These are phyloP conservation scores for Zalophus californianus DNA, from an alignment of 2,797 vertebrate genomes.

Conservation along the genomic window DNA sequence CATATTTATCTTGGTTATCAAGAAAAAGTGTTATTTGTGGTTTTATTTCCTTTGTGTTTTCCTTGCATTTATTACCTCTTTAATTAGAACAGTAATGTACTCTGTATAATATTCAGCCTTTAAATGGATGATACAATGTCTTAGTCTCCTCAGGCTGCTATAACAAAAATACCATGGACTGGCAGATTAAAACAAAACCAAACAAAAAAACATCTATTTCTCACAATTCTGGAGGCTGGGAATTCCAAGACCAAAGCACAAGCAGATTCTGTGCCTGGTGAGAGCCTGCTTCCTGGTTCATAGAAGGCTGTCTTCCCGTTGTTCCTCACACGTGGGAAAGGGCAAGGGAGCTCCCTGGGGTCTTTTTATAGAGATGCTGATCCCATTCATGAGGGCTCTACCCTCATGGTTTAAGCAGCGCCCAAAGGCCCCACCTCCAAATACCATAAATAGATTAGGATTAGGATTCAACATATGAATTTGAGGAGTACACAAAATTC, in stretches of 20 bases:
- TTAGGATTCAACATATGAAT: neutral
- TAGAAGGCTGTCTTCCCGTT: neutral
- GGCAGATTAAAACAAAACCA: neutral
- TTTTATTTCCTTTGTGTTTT: constrained; percentile 31
- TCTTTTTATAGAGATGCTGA: neutral
- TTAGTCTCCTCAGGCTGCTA: neutral
- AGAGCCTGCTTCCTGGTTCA: neutral
- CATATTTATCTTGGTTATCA: neutral
- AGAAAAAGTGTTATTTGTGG: neutral
- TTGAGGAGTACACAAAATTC: neutral
- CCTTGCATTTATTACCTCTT: neutral
- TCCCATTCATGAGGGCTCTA: neutral
- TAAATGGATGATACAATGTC: neutral
- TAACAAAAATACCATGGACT: neutral
- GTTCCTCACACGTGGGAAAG: neutral
- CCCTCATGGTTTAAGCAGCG: neutral
- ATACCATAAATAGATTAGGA: neutral
- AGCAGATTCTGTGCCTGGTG: neutral
- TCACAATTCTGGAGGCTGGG: neutral
- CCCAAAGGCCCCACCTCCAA: neutral
- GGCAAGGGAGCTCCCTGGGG: neutral
- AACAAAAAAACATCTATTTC: neutral
- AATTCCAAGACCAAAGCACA: neutral
- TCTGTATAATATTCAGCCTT: neutral
- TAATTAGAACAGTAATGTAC: neutral